Evolutionary conservation across 2,888 invertebrate species (phyloP).

Genomic region (Eretmocerus hayati): DNA sequence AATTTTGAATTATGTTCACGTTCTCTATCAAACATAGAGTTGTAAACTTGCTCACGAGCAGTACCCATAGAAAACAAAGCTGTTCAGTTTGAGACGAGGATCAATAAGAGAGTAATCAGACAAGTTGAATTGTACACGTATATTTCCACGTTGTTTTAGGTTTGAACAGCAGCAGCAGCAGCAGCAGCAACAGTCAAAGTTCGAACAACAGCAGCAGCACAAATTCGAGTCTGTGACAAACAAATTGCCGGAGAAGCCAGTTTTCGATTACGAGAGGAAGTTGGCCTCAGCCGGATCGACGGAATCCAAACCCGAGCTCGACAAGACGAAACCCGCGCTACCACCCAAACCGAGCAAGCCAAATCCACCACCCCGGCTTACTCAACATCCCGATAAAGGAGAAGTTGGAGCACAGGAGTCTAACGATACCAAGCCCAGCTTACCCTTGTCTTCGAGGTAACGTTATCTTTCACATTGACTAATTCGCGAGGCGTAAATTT

Average conservation of each 20-base stretch:
- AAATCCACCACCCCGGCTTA: conserved; percentile 43
- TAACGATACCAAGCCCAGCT: conserved; percentile 28
- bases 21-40: too few species aligned
- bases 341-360: conserved; percentile 68
- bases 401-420: conserved; percentile 28
- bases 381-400: conserved; percentile 37
- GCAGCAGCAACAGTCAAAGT: conserved; percentile 10
- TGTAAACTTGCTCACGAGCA: too few species aligned
- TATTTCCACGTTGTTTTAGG: too few species aligned
- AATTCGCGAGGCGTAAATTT: too few species aligned
- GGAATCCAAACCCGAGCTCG: conserved; percentile 25
- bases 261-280: conserved; percentile 38
- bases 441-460: conserved; percentile 32
- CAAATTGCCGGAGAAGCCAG: conserved; percentile 35
- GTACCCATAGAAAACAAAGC: too few species aligned
- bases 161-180: conserved; percentile 20
- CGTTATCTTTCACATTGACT: too few species aligned
- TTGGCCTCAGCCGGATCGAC: conserved; percentile 28
- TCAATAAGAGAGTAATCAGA: too few species aligned
- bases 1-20: too few species aligned
- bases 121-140: too few species aligned
- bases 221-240: conserved; percentile 36
- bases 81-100: too few species aligned
- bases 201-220: conserved; percentile 6
- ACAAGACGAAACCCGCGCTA: conserved; percentile 63